phyloP scores from a whole-genome alignment of 2,888 invertebrate genomes.

The Polietes domitor region DNA sequence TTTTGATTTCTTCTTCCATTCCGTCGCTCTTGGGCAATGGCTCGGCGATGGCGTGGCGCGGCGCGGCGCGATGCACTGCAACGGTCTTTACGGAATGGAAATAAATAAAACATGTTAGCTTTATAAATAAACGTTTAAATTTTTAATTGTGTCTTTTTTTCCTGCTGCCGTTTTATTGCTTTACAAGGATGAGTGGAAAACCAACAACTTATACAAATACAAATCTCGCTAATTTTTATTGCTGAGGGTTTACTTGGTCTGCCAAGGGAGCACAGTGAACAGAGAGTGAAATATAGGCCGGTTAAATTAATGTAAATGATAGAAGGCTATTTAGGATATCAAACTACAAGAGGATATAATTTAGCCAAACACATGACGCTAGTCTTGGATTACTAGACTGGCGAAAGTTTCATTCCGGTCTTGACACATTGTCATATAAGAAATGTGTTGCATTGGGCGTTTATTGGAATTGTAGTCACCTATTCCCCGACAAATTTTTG shows the following conservation, averaged over 20 bases:
- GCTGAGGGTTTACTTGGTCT: neutral
- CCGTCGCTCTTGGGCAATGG: neutral
- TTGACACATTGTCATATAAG: no score
- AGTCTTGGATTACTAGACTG: no score
- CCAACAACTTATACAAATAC: constrained; percentile 33
- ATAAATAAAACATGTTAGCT: constrained; percentile 51
- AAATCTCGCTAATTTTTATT: constrained; percentile 50
- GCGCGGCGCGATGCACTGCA: neutral
- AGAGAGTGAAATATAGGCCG: no score
- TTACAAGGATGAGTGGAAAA: constrained; percentile 8
- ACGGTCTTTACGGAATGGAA: constrained; percentile 10
- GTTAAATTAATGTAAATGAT: no score
- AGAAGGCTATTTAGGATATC: no score
- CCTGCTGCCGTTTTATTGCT: constrained; percentile 43
- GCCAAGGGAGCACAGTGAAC: neutral
- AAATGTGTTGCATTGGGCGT: no score
- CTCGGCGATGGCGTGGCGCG: neutral
- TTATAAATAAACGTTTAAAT: constrained; percentile 59
- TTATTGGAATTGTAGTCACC: no score
- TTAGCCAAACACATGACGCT: no score
- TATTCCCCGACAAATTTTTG: no score
- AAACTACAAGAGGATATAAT: no score
- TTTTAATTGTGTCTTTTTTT: constrained; percentile 58
- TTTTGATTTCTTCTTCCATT: constrained; percentile 3
- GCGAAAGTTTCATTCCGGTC: no score